Conservation (phyloP, 2,797 vertebrate species). For the Spinus pinus region DNA sequence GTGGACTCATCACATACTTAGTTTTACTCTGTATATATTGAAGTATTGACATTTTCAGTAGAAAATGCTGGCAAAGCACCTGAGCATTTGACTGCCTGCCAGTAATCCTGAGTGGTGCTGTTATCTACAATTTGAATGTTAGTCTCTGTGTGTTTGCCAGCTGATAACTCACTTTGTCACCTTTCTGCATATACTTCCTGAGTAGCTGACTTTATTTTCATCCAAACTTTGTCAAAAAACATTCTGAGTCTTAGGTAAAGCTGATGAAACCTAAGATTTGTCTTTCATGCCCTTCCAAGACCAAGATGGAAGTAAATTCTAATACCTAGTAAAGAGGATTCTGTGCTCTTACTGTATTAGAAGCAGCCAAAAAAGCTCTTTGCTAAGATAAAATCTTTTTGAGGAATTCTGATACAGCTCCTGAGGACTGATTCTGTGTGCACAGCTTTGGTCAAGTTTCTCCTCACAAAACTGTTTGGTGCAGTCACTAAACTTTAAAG, state of each 20-base stretch:
- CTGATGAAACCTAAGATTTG: neutral
- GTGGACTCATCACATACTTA: neutral
- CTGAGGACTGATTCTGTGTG: neutral
- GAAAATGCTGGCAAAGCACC: constrained; percentile 19
- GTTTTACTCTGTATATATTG: neutral
- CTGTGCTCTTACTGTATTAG: neutral
- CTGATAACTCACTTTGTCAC: neutral
- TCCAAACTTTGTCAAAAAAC: neutral
- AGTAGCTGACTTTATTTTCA: constrained; percentile 5
- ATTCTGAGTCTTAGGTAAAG: neutral
- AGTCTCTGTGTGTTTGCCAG: neutral
- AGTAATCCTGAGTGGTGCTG: neutral
- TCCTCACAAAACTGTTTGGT: neutral
- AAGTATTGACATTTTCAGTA: neutral
- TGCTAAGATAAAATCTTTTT: neutral
- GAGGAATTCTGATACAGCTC: neutral
- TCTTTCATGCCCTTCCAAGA: constrained; percentile 15
- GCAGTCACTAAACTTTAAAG: neutral
- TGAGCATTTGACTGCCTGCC: constrained; percentile 12
- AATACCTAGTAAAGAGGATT: neutral
- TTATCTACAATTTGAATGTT: constrained; percentile 26
- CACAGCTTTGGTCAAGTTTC: neutral
- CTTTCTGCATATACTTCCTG: neutral
- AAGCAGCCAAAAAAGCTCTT: neutral
- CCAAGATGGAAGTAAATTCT: neutral